These are phyloP conservation scores for Rana temporaria DNA, from an alignment of 2,113 vertebrate species.

Conservation along the genomic window DNA sequence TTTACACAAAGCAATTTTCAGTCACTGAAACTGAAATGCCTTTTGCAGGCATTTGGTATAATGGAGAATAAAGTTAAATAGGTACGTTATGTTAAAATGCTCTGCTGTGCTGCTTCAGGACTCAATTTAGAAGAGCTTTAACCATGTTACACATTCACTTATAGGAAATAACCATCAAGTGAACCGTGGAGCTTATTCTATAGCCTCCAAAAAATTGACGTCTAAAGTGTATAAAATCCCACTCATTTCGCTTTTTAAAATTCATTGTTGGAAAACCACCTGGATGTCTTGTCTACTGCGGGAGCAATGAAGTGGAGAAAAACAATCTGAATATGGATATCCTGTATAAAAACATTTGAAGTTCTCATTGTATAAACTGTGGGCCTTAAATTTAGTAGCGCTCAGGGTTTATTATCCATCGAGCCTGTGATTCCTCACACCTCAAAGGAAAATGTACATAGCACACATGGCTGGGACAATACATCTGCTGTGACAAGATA, in stretches of 20 bases:
- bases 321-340: not conserved
- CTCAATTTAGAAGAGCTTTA: slow-evolving; percentile 7
- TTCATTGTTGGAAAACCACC: slow-evolving; percentile 3
- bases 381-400: not conserved
- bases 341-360: not conserved
- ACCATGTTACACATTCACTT: slow-evolving; percentile 23
- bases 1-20: slow-evolving; percentile 46
- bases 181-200: slow-evolving; percentile 33
- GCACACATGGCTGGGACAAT: not conserved
- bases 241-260: not conserved
- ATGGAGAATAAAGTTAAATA: slow-evolving; percentile 35
- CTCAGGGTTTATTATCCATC: not conserved
- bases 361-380: too few relatives aligned
- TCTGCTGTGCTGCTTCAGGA: slow-evolving; percentile 26
- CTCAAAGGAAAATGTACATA: not conserved
- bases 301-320: not conserved
- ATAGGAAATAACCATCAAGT: slow-evolving; percentile 37
- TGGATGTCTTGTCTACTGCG: not conserved
- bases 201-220: not conserved
- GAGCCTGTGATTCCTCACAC: not conserved
- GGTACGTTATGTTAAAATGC: slow-evolving; percentile 27
- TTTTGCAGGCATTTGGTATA: slow-evolving; percentile 36
- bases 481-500: not conserved
- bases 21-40: slow-evolving; percentile 30
- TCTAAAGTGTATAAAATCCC: slow-evolving; percentile 16